Percentiles rank a stretch among this genome's conserved stretches.
These are phyloP conservation scores for Crotalus horridus DNA, from an alignment of 2,113 vertebrate species.

Conservation along the genomic window DNA sequence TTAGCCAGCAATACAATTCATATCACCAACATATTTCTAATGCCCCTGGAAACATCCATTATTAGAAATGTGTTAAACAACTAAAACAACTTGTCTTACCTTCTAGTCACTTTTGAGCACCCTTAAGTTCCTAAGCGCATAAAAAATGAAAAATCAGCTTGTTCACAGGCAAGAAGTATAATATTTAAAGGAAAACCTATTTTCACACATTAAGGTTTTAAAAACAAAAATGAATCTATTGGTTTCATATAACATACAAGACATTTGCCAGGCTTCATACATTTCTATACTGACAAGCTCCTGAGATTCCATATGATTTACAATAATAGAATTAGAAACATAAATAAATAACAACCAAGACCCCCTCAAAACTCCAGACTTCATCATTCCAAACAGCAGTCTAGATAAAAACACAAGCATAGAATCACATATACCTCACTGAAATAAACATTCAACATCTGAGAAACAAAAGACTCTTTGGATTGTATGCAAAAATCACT, in stretches of 20 bases:
- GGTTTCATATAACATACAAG: fast-evolving
- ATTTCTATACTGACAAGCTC: not conserved
- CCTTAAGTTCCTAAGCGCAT: not conserved
- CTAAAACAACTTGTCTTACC: not conserved
- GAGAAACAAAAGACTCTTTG: not conserved
- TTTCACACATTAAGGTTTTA: not conserved
- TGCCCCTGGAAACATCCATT: not conserved
- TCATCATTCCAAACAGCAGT: not conserved
- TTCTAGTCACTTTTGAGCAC: not conserved
- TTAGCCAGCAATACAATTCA: not conserved
- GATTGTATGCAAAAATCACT: not conserved
- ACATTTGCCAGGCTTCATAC: not conserved
- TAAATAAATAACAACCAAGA: not conserved
- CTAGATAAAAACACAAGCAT: not conserved
- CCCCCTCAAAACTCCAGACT: not conserved
- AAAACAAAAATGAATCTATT: not conserved
- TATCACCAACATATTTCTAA: not conserved
- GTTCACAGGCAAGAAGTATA: not conserved
- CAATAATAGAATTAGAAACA: not conserved
- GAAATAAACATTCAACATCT: not conserved
- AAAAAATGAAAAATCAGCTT: not conserved
- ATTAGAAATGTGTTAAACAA: not conserved
- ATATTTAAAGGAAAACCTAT: not conserved
- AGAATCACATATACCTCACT: not conserved
- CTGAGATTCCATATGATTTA: not conserved